Evolutionary conservation across 2,797 vertebrate genomes (phyloP).

Genomic region (Anniella stebbinsi): DNA sequence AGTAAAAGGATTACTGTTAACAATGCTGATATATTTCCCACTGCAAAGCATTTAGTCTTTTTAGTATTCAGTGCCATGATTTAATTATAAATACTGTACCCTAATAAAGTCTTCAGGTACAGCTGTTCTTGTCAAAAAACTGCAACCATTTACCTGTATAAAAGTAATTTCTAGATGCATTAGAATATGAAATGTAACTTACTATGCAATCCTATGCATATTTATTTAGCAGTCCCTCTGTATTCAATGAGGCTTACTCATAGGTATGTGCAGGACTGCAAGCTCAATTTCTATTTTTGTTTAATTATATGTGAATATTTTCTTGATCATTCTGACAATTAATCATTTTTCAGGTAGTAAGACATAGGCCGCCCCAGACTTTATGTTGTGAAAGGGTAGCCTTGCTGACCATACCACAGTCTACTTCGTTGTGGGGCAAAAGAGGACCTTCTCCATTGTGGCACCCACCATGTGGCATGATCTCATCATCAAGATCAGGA

Average conservation of each 20-base stretch:
- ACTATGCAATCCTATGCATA: neutral
- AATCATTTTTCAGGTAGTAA: neutral
- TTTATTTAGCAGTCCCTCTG: neutral
- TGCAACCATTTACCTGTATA: constrained; percentile 92
- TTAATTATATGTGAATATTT: constrained; percentile 21
- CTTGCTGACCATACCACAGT: no score
- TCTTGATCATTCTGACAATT: neutral
- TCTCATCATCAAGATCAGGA: no score
- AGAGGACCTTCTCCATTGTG: no score
- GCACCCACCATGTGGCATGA: no score
- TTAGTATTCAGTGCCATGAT: constrained; percentile 71
- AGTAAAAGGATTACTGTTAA: constrained; percentile 71
- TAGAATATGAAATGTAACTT: constrained; percentile 64
- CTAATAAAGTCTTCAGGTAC: constrained; percentile 82
- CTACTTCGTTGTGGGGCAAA: no score
- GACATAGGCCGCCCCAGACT: neutral
- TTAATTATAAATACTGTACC: constrained; percentile 89
- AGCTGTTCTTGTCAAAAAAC: constrained; percentile 81
- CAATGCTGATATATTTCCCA: constrained; percentile 7
- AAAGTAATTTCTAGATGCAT: constrained; percentile 79
- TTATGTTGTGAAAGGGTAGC: no score
- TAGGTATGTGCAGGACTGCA: neutral
- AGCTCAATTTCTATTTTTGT: constrained; percentile 49
- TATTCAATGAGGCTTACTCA: neutral
- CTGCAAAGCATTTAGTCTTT: constrained; percentile 45